A percentile compares a stretch with the other conserved stretches of the same genome.
Conservation (phyloP, 2,113 vertebrate species). For the Centrocercus urophasianus region DNA sequence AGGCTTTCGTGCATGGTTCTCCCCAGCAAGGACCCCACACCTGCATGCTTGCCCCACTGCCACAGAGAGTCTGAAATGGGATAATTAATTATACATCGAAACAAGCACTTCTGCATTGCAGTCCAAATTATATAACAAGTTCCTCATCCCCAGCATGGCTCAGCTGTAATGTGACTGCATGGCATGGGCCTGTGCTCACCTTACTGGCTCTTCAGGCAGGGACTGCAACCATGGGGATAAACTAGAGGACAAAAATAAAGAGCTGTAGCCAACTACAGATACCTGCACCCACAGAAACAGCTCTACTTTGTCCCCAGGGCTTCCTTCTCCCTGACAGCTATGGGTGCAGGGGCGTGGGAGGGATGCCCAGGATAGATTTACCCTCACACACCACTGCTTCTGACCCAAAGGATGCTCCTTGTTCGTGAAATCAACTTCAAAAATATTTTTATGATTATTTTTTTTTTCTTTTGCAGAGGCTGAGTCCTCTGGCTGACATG, state of each 20-base stretch:
- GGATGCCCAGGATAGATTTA: background rate
- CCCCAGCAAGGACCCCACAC: background rate
- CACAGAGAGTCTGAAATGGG: background rate
- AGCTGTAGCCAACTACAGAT: background rate
- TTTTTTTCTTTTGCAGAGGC: background rate
- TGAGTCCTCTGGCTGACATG: background rate
- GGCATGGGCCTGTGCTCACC: background rate
- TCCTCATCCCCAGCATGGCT: constrained; percentile 42
- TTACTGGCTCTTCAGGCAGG: background rate
- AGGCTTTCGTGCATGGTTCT: background rate
- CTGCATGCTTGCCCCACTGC: background rate
- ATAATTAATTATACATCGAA: constrained; percentile 80
- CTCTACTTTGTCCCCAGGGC: background rate
- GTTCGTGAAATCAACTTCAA: background rate
- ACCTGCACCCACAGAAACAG: background rate
- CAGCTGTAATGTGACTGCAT: background rate
- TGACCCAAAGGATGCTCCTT: background rate
- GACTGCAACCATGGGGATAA: rapidly evolving
- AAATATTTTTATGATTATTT: background rate
- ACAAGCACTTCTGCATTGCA: constrained; percentile 62
- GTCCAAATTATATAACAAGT: constrained; percentile 68
- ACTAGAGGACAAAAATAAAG: background rate
- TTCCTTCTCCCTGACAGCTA: background rate
- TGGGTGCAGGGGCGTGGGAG: background rate
- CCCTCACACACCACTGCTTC: background rate